These are phyloP conservation scores for Drosophila bocqueti DNA, from an alignment of 1,140 invertebrate species.

Conservation along the genomic window DNA sequence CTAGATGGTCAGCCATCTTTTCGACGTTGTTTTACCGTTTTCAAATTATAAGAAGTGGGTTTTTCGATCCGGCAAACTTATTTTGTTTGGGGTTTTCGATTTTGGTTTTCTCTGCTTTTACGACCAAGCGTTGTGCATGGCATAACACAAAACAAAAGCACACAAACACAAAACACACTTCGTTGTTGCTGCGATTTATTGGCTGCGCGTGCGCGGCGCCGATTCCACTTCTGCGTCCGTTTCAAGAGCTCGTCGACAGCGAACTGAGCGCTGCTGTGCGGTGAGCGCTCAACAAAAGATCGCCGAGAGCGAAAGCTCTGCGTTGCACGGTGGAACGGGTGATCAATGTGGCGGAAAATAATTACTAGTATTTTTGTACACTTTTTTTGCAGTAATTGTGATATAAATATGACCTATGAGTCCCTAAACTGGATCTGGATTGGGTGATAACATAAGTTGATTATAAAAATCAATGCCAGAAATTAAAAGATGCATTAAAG, in stretches of 20 bases:
- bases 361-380: background rate
- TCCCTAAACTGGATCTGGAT: no score
- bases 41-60: slow-evolving; percentile 31
- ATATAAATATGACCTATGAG: no score
- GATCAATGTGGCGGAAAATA: background rate
- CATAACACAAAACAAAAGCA: slow-evolving; percentile 61
- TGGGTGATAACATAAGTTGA: background rate
- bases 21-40: slow-evolving; percentile 60
- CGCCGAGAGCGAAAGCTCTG: slow-evolving; percentile 24
- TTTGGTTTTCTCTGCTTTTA: slow-evolving; percentile 52
- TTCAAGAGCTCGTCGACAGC: slow-evolving; percentile 51
- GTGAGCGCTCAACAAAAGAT: slow-evolving; percentile 54
- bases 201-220: slow-evolving; percentile 61
- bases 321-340: background rate
- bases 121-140: slow-evolving; percentile 36
- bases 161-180: slow-evolving; percentile 54
- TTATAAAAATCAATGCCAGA: background rate
- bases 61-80: slow-evolving; percentile 40
- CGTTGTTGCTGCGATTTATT: slow-evolving; percentile 42
- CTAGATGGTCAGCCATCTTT: slow-evolving; percentile 51
- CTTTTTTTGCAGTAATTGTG: no score
- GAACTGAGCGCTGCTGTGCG: slow-evolving; percentile 51
- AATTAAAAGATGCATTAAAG: background rate
- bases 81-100: slow-evolving; percentile 34
- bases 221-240: slow-evolving; percentile 57